A percentile compares a stretch with the other conserved stretches of the same genome.
These are phyloP conservation scores for Drosophila silvestris DNA, from an alignment of 2,888 invertebrate genomes.

Conservation along the genomic window DNA sequence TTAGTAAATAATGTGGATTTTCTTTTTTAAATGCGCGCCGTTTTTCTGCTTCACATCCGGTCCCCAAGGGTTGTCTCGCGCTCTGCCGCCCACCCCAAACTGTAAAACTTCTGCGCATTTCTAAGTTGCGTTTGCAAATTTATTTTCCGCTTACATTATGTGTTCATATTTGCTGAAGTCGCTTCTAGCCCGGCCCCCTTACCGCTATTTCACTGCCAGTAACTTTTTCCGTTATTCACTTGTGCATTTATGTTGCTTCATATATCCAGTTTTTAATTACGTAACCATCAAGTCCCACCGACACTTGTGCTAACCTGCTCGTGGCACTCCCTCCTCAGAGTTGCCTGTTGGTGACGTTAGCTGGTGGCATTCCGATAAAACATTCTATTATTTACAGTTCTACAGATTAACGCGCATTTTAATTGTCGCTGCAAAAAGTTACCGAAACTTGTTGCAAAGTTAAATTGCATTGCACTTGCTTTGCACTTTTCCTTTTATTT, in stretches of 20 bases:
- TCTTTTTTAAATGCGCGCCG: conserved; percentile 2
- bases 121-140: conserved; percentile 65
- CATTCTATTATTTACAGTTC: conserved; percentile 72
- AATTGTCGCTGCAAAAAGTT: conserved; percentile 60
- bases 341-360: conserved; percentile 28
- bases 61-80: conserved; percentile 20
- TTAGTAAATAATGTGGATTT: conserved; percentile 55
- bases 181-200: conserved; percentile 18
- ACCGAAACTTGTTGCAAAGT: conserved; percentile 70
- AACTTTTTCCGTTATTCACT: conserved; percentile 31
- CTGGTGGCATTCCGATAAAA: conserved; percentile 66
- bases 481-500: conserved; percentile 8
- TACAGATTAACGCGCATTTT: conserved; percentile 73
- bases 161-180: conserved; percentile 36
- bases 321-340: background rate
- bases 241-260: conserved; percentile 50
- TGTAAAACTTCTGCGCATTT: conserved; percentile 37
- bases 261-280: conserved; percentile 75
- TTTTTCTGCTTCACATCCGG: conserved; percentile 6
- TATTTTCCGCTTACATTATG: conserved; percentile 71
- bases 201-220: conserved; percentile 4
- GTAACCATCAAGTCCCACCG: conserved; percentile 33
- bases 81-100: conserved; percentile 21
- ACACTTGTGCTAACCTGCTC: conserved; percentile 3
- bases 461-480: conserved; percentile 60